Conservation (phyloP, 2,888 invertebrate species). For the Diarsia rubi region DNA sequence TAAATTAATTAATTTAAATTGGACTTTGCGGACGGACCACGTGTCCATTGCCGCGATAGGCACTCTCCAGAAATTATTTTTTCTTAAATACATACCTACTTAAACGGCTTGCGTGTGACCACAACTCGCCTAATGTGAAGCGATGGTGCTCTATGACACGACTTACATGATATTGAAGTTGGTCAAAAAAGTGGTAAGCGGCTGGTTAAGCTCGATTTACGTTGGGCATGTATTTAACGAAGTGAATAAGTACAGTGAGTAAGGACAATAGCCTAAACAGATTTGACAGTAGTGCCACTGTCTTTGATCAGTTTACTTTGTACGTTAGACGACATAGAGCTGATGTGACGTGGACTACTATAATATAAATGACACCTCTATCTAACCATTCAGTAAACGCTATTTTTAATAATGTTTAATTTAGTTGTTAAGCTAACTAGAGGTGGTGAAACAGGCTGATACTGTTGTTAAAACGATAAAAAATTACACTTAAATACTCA, state of each 20-base stretch:
- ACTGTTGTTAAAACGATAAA: constrained; percentile 21
- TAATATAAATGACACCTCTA: neutral
- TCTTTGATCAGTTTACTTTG: neutral
- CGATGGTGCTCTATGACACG: no score
- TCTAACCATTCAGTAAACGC: neutral
- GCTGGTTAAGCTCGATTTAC: neutral
- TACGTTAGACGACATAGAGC: neutral
- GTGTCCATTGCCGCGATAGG: no score
- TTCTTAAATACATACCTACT: no score
- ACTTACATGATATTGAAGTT: no score
- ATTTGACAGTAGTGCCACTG: neutral
- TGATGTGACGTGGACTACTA: neutral
- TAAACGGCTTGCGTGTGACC: no score
- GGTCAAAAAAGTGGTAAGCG: neutral
- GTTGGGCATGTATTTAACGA: neutral
- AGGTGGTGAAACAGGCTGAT: neutral
- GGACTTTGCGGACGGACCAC: no score
- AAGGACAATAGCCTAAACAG: neutral
- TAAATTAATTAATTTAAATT: no score
- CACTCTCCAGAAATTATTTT: neutral
- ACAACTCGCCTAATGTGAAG: no score
- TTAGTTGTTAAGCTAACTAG: neutral
- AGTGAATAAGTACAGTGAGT: neutral
- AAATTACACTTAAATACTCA: constrained; percentile 33
- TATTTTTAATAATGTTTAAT: neutral